Evolutionary conservation across 1,140 invertebrate genomes (phyloP).

Genomic region (Cotesia vestalis): DNA sequence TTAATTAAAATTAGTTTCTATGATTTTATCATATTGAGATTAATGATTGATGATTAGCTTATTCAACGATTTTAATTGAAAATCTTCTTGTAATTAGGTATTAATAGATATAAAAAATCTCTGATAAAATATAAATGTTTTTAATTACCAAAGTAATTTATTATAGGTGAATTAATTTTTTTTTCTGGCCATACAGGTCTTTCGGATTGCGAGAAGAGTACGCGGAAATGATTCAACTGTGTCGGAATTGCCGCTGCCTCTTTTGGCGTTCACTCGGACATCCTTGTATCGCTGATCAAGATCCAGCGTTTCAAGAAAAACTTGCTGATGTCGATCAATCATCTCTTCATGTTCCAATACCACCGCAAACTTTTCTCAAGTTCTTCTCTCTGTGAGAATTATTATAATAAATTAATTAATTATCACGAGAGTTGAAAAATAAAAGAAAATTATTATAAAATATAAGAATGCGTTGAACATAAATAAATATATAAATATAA

Average conservation of each 20-base stretch:
- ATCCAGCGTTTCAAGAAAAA: slow-evolving; percentile 81
- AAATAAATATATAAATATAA: background rate
- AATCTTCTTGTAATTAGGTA: too few species aligned
- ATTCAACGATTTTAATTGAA: too few species aligned
- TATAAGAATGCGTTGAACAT: slow-evolving; percentile 4
- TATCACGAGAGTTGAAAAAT: slow-evolving; percentile 23
- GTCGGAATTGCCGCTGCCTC: slow-evolving; percentile 93
- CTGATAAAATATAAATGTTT: slow-evolving; percentile 3
- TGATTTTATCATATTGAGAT: too few species aligned
- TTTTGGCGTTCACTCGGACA: slow-evolving; percentile 95
- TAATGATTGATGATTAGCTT: too few species aligned
- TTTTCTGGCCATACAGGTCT: slow-evolving; percentile 68
- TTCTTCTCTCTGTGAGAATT: slow-evolving; percentile 82
- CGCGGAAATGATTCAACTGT: slow-evolving; percentile 93
- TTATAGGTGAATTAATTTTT: background rate
- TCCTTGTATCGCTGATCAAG: slow-evolving; percentile 86
- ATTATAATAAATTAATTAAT: slow-evolving; percentile 23
- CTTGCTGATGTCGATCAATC: slow-evolving; percentile 80
- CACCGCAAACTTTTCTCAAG: slow-evolving; percentile 88
- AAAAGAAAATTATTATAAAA: slow-evolving; percentile 20
- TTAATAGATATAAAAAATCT: background rate
- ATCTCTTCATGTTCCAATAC: slow-evolving; percentile 84
- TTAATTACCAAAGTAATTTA: too few species aligned
- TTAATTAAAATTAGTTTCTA: background rate
- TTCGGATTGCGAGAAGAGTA: slow-evolving; percentile 93